Evolutionary conservation across 2,888 invertebrate genomes (phyloP), one percentile per base, ranked within the genome.

Genomic region (Eurytoma adleriae): DNA sequence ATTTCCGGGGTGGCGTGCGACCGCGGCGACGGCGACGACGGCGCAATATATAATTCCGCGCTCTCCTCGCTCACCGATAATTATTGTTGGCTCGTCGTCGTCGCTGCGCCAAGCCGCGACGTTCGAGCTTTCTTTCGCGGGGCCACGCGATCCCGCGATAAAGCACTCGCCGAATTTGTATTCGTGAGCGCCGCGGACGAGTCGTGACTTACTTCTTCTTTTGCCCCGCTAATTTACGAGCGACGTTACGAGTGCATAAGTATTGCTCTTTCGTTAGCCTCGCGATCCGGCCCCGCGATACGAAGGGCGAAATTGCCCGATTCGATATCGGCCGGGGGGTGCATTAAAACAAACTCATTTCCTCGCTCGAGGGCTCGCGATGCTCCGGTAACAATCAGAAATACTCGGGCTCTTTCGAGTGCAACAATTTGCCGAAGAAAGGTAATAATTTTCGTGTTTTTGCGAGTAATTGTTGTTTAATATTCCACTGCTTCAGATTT

Each of bases 91-190:
- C 68, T 77, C 27, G 40, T 57, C 71, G 78, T 72, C 70, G 70
- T 76, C 27, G 16, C 57, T 18, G 10, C 64, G n/a, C n/a, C 85
- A 83, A 86, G 86, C 86, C 86, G 85, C 85, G 83, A 75, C 77
- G 76, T 40, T 74, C 57, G 20, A 24, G 30, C 66, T 30, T 61
- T 74, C 24, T 50, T 18, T 66, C 64, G 66, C 27, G 30, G 24
- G 14, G 83, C 87, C 89, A 89, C 90, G 90, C 90, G 87, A 90
- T 90, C 86, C 83, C 84, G 85, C 90, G 89, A 90, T 90, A 90
- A 90, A 89, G 87, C 88, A 75, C 74, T 74, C 48, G 69, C 74
- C 70, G 70, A 74, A 78, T 73, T 76, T 80, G 67, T 62, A 74
- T 74, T 79, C 73, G 79, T 74, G 73, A 56, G 30, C 66, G 40